Evolutionary conservation across 1,140 invertebrate genomes (phyloP).

Genomic region (Copidosoma floridanum): DNA sequence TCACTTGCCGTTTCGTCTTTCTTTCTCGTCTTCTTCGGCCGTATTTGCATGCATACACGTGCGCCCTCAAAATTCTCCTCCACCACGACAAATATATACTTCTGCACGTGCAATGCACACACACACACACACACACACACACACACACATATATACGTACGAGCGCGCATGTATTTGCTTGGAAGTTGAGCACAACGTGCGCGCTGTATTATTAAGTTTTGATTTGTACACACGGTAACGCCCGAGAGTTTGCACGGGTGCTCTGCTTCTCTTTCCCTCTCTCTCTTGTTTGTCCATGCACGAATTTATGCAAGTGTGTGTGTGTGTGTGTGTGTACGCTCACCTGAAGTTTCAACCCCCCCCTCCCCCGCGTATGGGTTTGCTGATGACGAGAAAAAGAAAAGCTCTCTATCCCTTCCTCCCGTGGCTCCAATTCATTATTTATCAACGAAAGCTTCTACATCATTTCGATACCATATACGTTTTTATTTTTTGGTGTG

Average conservation of each 20-base stretch:
- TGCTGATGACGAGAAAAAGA: no score
- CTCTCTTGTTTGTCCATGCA: neutral
- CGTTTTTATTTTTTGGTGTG: no score
- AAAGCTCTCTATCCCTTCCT: no score
- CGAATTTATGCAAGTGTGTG: neutral
- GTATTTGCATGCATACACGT: neutral
- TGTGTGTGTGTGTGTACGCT: neutral
- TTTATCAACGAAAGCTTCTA: no score
- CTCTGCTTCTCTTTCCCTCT: neutral
- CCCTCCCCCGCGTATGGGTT: no score
- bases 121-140: no score
- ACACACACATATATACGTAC: neutral
- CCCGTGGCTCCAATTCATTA: no score
- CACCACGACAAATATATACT: no score
- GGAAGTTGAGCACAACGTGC: constrained; percentile 16
- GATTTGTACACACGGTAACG: constrained; percentile 13
- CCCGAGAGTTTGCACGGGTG: neutral
- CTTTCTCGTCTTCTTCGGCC: neutral
- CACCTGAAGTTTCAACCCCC: neutral
- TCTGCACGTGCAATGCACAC: no score
- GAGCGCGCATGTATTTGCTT: constrained; percentile 2
- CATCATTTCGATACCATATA: no score
- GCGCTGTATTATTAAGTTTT: constrained; percentile 23
- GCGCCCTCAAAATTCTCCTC: no score
- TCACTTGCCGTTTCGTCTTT: no score